Evolutionary conservation across 92 coral and sea anemone species (phyloP).

Genomic region (Metridium senile): DNA sequence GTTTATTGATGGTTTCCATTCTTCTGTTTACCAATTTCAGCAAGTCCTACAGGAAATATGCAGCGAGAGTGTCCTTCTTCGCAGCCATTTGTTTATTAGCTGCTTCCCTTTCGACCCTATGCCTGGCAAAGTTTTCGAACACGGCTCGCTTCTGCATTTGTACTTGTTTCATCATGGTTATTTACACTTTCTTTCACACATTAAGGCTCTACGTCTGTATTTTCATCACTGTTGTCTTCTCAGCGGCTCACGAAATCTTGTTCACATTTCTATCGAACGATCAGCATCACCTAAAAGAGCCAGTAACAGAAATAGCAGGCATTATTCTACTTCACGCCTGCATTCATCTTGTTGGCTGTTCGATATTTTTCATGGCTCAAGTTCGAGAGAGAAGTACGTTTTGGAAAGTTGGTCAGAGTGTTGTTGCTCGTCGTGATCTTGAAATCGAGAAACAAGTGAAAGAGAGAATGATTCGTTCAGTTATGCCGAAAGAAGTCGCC

Average conservation of each 20-base stretch:
- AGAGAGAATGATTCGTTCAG: conserved; percentile 92
- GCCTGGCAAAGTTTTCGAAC: conserved; percentile 71
- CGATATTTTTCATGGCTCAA: conserved; percentile 98
- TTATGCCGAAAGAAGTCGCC: conserved; percentile 93
- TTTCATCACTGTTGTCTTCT: conserved; percentile 79
- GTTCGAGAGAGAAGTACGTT: conserved; percentile 99
- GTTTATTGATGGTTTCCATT: conserved; percentile 64
- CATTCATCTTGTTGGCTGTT: conserved; percentile 91
- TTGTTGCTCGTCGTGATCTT: conserved; percentile 92
- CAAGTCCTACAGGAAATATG: conserved; percentile 78
- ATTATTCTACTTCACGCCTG: conserved; percentile 82
- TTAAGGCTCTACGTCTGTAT: conserved; percentile 89
- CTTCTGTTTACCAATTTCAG: conserved; percentile 86
- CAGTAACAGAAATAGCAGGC: conserved; percentile 62
- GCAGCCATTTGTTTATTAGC: conserved; percentile 79
- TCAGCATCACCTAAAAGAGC: conserved; percentile 18
- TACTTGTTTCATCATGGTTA: conserved; percentile 87
- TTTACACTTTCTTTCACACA: conserved; percentile 93
- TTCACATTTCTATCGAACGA: conserved; percentile 41
- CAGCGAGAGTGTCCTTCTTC: conserved; percentile 77
- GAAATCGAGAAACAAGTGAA: conserved; percentile 96
- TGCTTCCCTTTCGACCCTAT: conserved; percentile 76
- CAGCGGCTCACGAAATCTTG: conserved; percentile 90
- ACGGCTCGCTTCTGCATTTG: conserved; percentile 91
- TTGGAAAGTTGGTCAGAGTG: conserved; percentile 99